Evolutionary conservation across 2,797 vertebrate genomes (phyloP).

Genomic region (Phoebastria nigripes): DNA sequence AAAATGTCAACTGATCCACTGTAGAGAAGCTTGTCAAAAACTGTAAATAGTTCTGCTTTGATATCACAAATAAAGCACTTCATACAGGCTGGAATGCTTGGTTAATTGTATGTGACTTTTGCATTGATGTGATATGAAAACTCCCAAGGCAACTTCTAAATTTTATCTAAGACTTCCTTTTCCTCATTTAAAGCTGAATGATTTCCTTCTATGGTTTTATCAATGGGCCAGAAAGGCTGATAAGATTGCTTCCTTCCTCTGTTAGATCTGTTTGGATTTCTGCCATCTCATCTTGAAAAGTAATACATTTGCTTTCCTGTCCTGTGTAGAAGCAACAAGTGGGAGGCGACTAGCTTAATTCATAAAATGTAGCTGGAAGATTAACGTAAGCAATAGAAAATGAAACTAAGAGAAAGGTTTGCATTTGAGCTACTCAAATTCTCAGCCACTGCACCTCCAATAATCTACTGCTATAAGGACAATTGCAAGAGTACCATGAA

Average conservation of each 20-base stretch:
- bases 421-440: neutral
- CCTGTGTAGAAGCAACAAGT: conserved; percentile 18
- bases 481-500: neutral
- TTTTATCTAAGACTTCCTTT: conserved; percentile 71
- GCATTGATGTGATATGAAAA: conserved; percentile 61
- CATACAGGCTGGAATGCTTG: conserved; percentile 27
- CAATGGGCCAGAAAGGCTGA: conserved; percentile 64
- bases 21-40: neutral
- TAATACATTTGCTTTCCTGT: conserved; percentile 59
- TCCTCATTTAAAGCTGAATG: conserved; percentile 70
- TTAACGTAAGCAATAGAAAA: neutral
- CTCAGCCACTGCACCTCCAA: neutral
- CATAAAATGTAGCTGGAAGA: conserved; percentile 6
- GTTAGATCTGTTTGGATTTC: conserved; percentile 57
- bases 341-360: conserved; percentile 23
- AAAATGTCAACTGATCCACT: neutral
- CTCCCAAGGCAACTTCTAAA: conserved; percentile 55
- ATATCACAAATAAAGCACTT: conserved; percentile 43
- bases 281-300: conserved; percentile 66
- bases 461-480: neutral
- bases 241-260: conserved; percentile 75
- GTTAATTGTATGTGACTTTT: conserved; percentile 40
- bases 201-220: conserved; percentile 74
- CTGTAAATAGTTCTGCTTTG: conserved; percentile 35
- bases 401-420: neutral